Evolutionary conservation across 2,797 vertebrate species (phyloP), one percentile per base, ranked within the genome.

Genomic region (Gallinago solitaria): DNA sequence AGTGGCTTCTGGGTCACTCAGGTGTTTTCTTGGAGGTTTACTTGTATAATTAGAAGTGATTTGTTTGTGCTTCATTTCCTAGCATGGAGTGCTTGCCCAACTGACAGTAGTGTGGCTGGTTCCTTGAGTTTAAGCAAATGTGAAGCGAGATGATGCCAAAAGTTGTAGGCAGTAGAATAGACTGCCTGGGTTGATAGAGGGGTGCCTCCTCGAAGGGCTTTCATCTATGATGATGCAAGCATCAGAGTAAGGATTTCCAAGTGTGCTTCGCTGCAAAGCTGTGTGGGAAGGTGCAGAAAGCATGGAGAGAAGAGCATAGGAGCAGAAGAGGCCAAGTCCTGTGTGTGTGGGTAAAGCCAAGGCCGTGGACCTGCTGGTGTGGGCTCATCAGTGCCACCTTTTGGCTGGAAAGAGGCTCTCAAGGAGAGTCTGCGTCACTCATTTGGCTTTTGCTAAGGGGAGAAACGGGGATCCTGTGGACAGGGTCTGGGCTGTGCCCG

Each of bases 331-430:
- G 33, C 16, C 4, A 2, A 45, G 19, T 54, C 20, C 19, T 41
- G 41, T 2, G 17, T 1, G 15, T 1, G 15, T 1, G 24, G 28
- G 30, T 16, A 17, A 89, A 77, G 74, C 54, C 28, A 4, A 56
- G 60, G 77, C 32, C 50, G 1, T 43, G 3, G 2, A 3, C 1
- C 0, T 2, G 50, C 85, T 48, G 37, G 19, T 35, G 39, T 5
- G 88, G 60, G 56, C 94, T 94, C 96, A 51, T 67, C 91, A 93
- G 85, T 96, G 96, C 90, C 96, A 90, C 78, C 96, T 95, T 59
- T 96, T 82, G 93, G 87, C 80, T 74, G 67, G 51, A 90, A 67
- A 82, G 51, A 41, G 51, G 65, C 59, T 77, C 84, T 73, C 57
- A 6, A 6, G 24, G 43, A 45, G 67, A 45, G 39, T 43, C 45